Evolutionary conservation across 1,140 invertebrate species (phyloP), one percentile per base, ranked within the genome.

Genomic region (Harlomillsia oculata): DNA sequence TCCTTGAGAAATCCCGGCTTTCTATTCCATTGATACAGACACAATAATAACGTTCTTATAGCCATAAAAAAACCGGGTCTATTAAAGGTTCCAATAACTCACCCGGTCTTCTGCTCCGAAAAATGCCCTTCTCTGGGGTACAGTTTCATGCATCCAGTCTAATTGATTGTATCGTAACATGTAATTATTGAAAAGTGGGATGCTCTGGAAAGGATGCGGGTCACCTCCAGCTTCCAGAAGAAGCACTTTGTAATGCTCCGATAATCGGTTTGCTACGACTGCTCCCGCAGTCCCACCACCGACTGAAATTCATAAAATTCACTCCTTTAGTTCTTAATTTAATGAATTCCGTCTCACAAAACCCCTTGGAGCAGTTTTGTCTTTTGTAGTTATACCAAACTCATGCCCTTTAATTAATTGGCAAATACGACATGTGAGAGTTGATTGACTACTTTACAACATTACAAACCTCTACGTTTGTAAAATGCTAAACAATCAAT

Each of bases 121-220:
- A 41, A 40, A 59, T 0, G 57, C 43, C 28, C 28, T 36, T 44
- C 49, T 59, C 28, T 59, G 57, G 1, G 57, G 57, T 25, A 53
- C 32, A n/a, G 57, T 59, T n/a, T 18, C 37, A 28, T 59, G 57
- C 51, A 34, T 53, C 57, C 57, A 59, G 23, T 59, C 57, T 3
- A 53, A 6, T 16, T 54, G 14, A 28, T 52, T 21, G 29, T 53
- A 49, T 21, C 43, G 40, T n/a, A 49, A 23, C 43, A 59, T 30
- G 14, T 40, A 59, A 26, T 28, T 37, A 9, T 50, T 20, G 11
- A 59, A 40, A 25, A 53, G 29, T 6, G 57, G 57, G 16, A 59
- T 40, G 5, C n/a, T 11, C 18, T 40, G 32, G 43, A 59, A 59
- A 9, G 57, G 57, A 49, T 59, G 57, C 13, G 57, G 43, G 16